Evolutionary conservation across 2,113 vertebrate species (phyloP).

Genomic region (Peucedramus taeniatus): DNA sequence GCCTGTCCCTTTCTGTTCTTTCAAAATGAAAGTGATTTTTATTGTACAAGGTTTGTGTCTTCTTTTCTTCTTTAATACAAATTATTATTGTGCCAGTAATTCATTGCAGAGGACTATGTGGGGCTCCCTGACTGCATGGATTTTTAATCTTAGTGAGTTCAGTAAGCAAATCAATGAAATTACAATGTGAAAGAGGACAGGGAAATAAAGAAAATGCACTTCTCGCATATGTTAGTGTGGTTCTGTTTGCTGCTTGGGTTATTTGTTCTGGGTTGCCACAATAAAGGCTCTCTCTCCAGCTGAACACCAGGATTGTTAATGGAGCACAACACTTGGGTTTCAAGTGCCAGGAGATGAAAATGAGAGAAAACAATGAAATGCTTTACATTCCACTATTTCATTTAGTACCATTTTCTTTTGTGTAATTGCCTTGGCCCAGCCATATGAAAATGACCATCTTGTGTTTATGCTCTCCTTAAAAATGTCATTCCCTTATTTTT

Average conservation of each 20-base stretch:
- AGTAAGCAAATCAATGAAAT: neutral
- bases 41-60: neutral
- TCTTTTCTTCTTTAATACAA: neutral
- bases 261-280: neutral
- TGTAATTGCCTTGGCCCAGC: neutral
- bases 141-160: neutral
- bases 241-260: neutral
- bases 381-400: neutral
- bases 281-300: neutral
- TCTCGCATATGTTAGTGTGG: rapidly evolving
- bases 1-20: neutral
- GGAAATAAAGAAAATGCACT: neutral
- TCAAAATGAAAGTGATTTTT: neutral
- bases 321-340: neutral
- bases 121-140: neutral
- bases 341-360: neutral
- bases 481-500: neutral
- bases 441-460: neutral
- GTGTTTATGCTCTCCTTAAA: neutral
- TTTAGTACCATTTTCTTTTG: neutral
- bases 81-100: neutral
- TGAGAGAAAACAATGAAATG: neutral
- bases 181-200: neutral
- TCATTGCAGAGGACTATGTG: neutral
- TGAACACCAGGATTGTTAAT: neutral